Evolutionary conservation across 2,888 invertebrate species (phyloP).

Genomic region (Thymelicus acteon): DNA sequence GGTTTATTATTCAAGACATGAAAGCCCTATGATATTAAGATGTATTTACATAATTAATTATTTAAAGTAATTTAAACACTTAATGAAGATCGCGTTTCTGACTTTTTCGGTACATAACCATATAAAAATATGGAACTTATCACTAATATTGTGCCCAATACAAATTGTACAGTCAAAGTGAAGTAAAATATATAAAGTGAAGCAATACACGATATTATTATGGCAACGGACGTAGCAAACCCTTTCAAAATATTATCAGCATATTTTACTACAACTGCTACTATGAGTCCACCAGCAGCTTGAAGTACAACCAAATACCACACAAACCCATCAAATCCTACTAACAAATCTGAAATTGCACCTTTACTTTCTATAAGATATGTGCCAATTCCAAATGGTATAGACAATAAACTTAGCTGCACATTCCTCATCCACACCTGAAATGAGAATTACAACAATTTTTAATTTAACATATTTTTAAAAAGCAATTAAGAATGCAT

Average conservation of each 20-base stretch:
- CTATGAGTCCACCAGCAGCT: conserved; percentile 97
- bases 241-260: conserved; percentile 99
- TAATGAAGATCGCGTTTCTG: conserved; percentile 63
- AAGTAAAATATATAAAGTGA: conserved; percentile 97
- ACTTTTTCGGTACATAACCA: conserved; percentile 89
- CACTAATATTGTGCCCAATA: conserved; percentile 93
- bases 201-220: conserved; percentile 96
- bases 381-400: conserved; percentile 94
- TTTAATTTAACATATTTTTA: too few relatives aligned
- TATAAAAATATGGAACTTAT: conserved; percentile 98
- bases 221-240: conserved; percentile 98
- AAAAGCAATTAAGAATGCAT: too few relatives aligned
- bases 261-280: conserved; percentile 99
- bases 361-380: conserved; percentile 91
- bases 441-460: conserved; percentile 47
- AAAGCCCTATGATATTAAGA: background rate
- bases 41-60: conserved; percentile 14
- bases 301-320: conserved; percentile 95
- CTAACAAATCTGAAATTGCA: conserved; percentile 83
- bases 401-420: conserved; percentile 95
- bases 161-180: conserved; percentile 93
- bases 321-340: conserved; percentile 92
- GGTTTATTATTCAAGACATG: background rate
- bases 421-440: conserved; percentile 98
- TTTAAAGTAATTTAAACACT: conserved; percentile 62